Percentiles rank a stretch among this genome's conserved stretches.
Evolutionary conservation across 2,797 vertebrate genomes (phyloP).

Genomic region (Chloroceryle amazona): DNA sequence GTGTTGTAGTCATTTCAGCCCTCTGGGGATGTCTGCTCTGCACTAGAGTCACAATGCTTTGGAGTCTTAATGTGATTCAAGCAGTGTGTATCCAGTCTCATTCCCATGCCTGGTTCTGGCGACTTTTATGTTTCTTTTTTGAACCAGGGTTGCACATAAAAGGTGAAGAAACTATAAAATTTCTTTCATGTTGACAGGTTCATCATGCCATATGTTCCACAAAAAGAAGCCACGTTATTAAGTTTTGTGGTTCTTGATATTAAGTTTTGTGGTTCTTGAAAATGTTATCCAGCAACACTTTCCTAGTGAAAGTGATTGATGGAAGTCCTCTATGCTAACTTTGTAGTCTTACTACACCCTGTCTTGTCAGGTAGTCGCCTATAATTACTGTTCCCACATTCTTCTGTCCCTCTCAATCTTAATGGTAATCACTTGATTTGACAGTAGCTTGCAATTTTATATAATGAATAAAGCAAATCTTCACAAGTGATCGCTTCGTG

Average conservation of each 20-base stretch:
- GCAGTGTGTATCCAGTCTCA: neutral
- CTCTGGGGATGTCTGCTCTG: neutral
- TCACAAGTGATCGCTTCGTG: neutral
- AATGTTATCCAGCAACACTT: neutral
- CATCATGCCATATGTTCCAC: neutral
- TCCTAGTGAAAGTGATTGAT: neutral
- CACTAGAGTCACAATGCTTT: neutral
- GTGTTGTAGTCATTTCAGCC: neutral
- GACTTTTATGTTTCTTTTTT: neutral
- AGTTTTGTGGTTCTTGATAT: neutral
- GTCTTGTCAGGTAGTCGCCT: neutral
- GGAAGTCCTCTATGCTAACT: neutral
- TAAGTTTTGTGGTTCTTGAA: neutral
- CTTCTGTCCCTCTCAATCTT: neutral
- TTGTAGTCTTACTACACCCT: neutral
- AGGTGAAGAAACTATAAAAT: neutral
- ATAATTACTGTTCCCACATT: neutral
- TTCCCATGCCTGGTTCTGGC: accelerated
- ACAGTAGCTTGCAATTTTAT: neutral
- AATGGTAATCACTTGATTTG: neutral
- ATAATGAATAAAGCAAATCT: neutral
- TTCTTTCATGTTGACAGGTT: neutral
- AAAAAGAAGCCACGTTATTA: neutral
- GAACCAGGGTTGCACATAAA: neutral
- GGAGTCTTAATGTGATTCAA: neutral